Evolutionary conservation across 2,113 vertebrate genomes (phyloP).

Genomic region (Upupa epops): DNA sequence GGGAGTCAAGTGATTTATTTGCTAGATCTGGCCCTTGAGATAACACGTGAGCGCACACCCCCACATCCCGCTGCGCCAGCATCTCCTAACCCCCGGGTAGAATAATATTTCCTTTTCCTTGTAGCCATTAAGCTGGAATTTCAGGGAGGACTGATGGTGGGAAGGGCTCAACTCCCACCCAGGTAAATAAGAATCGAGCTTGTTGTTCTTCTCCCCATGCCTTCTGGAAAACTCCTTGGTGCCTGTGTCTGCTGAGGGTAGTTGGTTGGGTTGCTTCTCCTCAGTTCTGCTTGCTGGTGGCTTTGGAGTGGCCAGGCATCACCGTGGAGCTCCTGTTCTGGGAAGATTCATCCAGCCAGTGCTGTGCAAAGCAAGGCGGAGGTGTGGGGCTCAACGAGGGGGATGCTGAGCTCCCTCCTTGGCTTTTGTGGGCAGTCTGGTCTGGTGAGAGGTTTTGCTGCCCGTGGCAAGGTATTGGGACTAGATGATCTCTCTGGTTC

Average conservation of each 20-base stretch:
- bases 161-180: background rate
- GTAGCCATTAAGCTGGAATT: constrained; percentile 31
- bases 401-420: background rate
- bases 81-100: background rate
- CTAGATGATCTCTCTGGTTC: too few relatives aligned
- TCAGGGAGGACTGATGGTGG: background rate
- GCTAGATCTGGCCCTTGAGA: background rate
- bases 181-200: background rate
- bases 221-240: background rate
- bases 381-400: background rate
- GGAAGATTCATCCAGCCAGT: background rate
- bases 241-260: background rate
- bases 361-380: background rate
- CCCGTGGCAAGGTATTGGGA: too few relatives aligned
- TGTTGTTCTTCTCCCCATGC: background rate
- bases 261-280: background rate
- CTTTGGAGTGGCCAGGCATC: background rate
- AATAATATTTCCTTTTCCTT: constrained; percentile 54
- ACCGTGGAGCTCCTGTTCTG: background rate
- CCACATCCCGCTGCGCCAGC: background rate
- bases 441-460: too few relatives aligned
- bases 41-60: background rate
- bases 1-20: constrained; percentile 13
- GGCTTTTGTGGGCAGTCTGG: too few relatives aligned
- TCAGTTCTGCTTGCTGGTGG: background rate